Percentiles rank a stretch among this genome's conserved stretches.
Evolutionary conservation across 2,888 invertebrate genomes (phyloP).

Genomic region (Drosophila percnosoma): DNA sequence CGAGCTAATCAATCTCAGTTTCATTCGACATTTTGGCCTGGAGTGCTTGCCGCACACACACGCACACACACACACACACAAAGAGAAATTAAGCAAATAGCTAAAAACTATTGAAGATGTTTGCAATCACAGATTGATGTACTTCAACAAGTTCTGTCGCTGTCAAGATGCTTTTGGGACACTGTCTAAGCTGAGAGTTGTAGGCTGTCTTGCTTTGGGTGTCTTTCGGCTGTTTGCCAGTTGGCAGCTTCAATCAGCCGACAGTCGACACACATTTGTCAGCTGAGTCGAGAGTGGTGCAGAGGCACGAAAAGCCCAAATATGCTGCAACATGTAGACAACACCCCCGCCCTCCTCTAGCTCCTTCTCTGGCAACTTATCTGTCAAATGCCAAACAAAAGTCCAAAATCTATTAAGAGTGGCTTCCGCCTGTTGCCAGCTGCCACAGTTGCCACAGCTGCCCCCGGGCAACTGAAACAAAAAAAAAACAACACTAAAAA

Average conservation of each 20-base stretch:
- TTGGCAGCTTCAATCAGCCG: slow-evolving; percentile 55
- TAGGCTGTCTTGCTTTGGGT: slow-evolving; percentile 2
- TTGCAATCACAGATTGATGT: slow-evolving; percentile 33
- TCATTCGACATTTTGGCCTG: background rate
- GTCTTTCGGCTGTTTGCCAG: slow-evolving; percentile 40
- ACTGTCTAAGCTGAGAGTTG: slow-evolving; percentile 49
- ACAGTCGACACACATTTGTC: slow-evolving; percentile 57
- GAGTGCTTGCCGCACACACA: background rate
- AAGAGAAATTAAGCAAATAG: background rate
- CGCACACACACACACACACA: background rate
- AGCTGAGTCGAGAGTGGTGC: slow-evolving; percentile 11
- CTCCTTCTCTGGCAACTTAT: slow-evolving; percentile 47
- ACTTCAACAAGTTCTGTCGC: slow-evolving; percentile 27
- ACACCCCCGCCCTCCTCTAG: background rate
- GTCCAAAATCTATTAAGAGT: slow-evolving; percentile 64
- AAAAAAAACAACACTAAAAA: background rate
- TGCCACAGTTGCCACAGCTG: slow-evolving; percentile 26
- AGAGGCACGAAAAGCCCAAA: slow-evolving; percentile 6
- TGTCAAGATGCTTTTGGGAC: slow-evolving; percentile 3
- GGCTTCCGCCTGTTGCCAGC: slow-evolving; percentile 63
- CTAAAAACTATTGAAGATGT: background rate
- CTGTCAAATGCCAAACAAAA: slow-evolving; percentile 69
- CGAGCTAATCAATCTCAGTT: background rate
- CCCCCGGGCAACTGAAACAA: slow-evolving; percentile 2
- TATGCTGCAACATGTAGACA: slow-evolving; percentile 54